phyloP scores from a whole-genome alignment of 2,888 invertebrate genomes.

The Halictus ligatus region DNA sequence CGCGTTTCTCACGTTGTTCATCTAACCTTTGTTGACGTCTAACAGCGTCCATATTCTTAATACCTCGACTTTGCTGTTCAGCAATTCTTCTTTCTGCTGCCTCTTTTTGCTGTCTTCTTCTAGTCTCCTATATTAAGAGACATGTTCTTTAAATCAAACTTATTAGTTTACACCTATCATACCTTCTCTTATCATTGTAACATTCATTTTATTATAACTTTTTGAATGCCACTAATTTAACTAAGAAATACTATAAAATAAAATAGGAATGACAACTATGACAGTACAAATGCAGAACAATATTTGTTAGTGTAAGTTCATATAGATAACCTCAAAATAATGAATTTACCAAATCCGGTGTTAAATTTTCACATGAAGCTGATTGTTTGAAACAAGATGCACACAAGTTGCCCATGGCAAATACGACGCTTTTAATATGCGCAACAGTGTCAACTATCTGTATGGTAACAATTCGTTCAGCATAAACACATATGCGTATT shows the following conservation, averaged over 20 bases:
- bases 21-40: conserved; percentile 87
- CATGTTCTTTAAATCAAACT: not conserved
- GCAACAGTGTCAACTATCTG: not conserved
- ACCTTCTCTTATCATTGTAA: not conserved
- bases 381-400: conserved; percentile 86
- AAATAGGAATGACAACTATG: not conserved
- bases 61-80: conserved; percentile 87
- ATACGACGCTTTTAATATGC: not conserved
- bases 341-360: conserved; percentile 86
- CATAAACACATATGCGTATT: conserved; percentile 1
- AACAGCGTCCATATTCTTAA: conserved; percentile 88
- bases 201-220: not conserved
- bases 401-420: conserved; percentile 82
- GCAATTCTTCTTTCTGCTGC: conserved; percentile 88
- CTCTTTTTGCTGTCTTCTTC: conserved; percentile 88
- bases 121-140: conserved; percentile 54
- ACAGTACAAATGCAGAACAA: not conserved
- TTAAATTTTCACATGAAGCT: conserved; percentile 85
- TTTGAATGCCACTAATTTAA: not conserved
- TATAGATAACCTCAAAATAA: conserved; percentile 30
- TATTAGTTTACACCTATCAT: not conserved
- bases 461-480: not conserved
- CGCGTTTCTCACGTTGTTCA: conserved; percentile 86
- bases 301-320: not conserved
- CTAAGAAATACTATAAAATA: not conserved